Evolutionary conservation across 2,113 vertebrate species (phyloP).

Genomic region (Todiramphus saurophagus): DNA sequence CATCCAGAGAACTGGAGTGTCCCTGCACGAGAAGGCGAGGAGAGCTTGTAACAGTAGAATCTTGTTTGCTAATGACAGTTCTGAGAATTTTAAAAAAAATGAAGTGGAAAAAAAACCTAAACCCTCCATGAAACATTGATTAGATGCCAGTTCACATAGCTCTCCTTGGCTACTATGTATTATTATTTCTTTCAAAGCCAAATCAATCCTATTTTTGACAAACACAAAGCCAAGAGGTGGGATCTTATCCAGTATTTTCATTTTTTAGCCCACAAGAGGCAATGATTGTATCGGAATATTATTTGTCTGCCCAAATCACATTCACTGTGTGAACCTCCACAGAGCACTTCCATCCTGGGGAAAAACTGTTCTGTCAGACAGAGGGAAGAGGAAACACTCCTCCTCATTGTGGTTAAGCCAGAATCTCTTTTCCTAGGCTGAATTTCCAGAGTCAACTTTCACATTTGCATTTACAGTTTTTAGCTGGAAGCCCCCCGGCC

Average conservation of each 20-base stretch:
- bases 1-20: background rate
- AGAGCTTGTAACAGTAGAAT: conserved; percentile 50
- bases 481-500: background rate
- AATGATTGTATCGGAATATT: conserved; percentile 73
- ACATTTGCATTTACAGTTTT: background rate
- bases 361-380: conserved; percentile 39
- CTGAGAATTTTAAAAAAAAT: conserved; percentile 59
- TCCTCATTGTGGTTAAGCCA: background rate
- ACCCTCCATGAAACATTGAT: conserved; percentile 53
- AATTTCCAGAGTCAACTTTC: background rate
- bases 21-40: background rate
- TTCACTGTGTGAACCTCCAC: conserved; percentile 66
- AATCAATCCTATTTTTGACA: conserved; percentile 76
- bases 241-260: conserved; percentile 76
- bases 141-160: conserved; percentile 75
- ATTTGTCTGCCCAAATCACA: conserved; percentile 61
- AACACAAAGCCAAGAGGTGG: conserved; percentile 71
- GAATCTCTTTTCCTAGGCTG: background rate
- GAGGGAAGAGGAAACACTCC: background rate
- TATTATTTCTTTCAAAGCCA: conserved; percentile 74
- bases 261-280: conserved; percentile 73
- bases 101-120: background rate
- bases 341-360: conserved; percentile 28
- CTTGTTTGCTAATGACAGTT: conserved; percentile 61
- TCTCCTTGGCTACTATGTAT: conserved; percentile 75